These are phyloP conservation scores for Diarsia dahlii DNA, from an alignment of 2,888 invertebrate species.

Conservation along the genomic window DNA sequence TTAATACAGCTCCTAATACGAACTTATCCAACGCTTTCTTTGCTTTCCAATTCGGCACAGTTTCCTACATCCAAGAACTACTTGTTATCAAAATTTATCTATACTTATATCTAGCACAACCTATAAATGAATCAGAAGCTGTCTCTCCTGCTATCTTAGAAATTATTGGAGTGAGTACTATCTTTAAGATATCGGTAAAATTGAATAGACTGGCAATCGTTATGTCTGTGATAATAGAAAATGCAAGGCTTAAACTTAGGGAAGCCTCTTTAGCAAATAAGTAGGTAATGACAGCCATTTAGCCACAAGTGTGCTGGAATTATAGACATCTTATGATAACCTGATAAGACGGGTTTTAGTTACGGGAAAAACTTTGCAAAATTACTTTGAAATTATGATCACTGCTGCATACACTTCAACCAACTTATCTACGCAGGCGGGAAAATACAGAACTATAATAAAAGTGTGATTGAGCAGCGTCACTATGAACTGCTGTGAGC, in stretches of 20 bases:
- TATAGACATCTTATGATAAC: not conserved
- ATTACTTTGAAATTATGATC: not conserved
- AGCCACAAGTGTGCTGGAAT: not conserved
- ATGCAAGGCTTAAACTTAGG: not conserved
- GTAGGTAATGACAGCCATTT: not conserved
- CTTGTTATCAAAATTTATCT: constrained; percentile 44
- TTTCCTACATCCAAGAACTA: constrained; percentile 10
- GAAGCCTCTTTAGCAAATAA: not conserved
- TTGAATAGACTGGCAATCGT: constrained; percentile 23
- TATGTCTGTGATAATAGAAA: not conserved
- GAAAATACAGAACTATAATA: no score
- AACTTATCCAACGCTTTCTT: not conserved
- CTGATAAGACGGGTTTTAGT: no score
- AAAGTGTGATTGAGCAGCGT: no score
- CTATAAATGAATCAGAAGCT: constrained; percentile 44
- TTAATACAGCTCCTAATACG: not conserved
- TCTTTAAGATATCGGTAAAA: constrained; percentile 49
- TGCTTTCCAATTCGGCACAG: constrained; percentile 37
- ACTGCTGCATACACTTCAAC: not conserved
- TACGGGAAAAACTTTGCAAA: not conserved
- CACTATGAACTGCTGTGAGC: no score
- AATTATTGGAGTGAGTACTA: constrained; percentile 47
- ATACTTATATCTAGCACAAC: constrained; percentile 7
- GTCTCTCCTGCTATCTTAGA: constrained; percentile 40
- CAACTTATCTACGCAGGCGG: no score